Conservation (phyloP, 2,888 invertebrate genomes). For the Gibbula magus region DNA sequence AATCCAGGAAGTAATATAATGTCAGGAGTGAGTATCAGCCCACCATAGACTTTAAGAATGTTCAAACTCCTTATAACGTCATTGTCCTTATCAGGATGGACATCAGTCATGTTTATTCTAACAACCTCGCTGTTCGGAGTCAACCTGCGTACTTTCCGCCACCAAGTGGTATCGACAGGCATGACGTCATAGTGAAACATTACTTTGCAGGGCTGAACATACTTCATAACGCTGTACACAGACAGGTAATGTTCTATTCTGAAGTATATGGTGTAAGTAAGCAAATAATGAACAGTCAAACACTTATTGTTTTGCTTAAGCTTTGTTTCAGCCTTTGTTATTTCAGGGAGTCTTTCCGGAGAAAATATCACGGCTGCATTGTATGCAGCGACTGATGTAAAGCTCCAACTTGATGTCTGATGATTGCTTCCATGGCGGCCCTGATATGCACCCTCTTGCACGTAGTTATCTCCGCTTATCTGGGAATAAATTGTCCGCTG, state of each 20-base stretch:
- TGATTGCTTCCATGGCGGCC: no score
- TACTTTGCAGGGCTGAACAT: not conserved
- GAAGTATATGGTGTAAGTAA: not conserved
- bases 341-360: not conserved
- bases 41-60: no score
- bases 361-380: no score
- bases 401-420: no score
- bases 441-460: no score
- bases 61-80: no score
- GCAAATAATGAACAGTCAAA: not conserved
- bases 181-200: not conserved
- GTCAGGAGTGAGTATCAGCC: not conserved
- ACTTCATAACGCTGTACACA: not conserved
- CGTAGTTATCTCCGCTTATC: no score
- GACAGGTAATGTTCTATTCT: not conserved
- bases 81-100: not conserved
- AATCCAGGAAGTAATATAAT: not conserved
- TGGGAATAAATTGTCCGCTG: no score
- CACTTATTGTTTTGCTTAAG: no score
- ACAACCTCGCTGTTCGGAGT: not conserved
- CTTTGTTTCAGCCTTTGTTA: no score
- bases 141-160: not conserved
- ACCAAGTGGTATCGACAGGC: not conserved
- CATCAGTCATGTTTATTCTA: not conserved
- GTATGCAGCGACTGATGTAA: no score